Conservation (phyloP, 1,140 invertebrate species). For the Trichonephila clavata region DNA sequence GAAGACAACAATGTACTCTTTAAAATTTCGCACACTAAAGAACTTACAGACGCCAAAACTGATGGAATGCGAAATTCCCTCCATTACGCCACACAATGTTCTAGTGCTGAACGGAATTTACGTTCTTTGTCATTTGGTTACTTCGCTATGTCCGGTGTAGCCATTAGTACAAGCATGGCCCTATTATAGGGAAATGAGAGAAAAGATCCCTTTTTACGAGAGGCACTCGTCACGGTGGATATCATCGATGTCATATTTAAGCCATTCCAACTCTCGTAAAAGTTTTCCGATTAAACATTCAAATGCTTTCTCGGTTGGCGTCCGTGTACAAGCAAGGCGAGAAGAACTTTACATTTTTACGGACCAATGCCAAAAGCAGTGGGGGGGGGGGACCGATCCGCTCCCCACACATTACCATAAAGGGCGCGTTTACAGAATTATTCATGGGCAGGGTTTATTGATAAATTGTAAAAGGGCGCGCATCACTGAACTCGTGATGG, state of each 20-base stretch:
- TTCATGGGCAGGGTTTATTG: background rate
- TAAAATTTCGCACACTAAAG: too few species aligned
- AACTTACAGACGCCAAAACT: too few species aligned
- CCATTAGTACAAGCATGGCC: too few species aligned
- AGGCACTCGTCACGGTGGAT: too few species aligned
- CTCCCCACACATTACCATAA: background rate
- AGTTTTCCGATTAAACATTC: slow-evolving; percentile 21
- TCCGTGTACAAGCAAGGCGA: background rate
- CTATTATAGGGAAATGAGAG: too few species aligned
- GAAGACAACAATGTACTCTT: too few species aligned
- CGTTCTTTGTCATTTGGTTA: too few species aligned
- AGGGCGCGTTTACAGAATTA: background rate
- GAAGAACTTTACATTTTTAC: slow-evolving; percentile 42
- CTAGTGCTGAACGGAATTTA: too few species aligned
- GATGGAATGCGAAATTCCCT: too few species aligned
- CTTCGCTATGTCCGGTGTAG: too few species aligned
- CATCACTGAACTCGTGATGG: background rate
- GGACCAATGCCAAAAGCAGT: background rate
- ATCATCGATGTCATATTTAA: background rate
- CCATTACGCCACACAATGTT: too few species aligned
- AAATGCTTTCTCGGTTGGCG: background rate
- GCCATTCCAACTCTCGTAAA: background rate
- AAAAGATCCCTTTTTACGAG: too few species aligned
- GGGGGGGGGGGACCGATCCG: background rate
- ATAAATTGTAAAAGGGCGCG: slow-evolving; percentile 4